These are phyloP conservation scores for Phenganax stokvisi DNA, from an alignment of 92 coral and sea anemone genomes.

Conservation along the genomic window DNA sequence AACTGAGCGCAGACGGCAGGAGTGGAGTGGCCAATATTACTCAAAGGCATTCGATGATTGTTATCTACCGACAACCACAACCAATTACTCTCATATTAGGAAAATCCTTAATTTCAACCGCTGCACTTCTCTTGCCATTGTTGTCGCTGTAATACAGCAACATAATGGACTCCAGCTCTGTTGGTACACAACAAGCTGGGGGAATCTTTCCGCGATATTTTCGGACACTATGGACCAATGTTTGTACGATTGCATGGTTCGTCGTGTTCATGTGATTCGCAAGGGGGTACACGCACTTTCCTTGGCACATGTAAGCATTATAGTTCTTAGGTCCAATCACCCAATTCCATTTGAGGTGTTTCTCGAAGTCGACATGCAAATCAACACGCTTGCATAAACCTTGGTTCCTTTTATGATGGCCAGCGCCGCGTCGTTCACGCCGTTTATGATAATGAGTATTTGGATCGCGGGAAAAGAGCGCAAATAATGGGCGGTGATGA, in stretches of 20 bases:
- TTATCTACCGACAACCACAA: conserved; percentile 78
- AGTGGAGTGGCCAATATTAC: too few relatives aligned
- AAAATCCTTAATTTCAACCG: conserved; percentile 61
- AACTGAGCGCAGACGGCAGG: too few relatives aligned
- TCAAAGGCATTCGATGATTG: neutral
- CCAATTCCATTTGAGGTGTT: conserved; percentile 83
- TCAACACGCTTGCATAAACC: conserved; percentile 62
- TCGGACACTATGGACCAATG: conserved; percentile 63
- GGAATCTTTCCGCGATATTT: conserved; percentile 54
- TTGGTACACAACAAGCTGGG: conserved; percentile 83
- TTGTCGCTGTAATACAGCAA: conserved; percentile 58
- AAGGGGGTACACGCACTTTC: conserved; percentile 78
- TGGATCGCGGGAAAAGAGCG: conserved; percentile 76
- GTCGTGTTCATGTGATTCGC: conserved; percentile 86
- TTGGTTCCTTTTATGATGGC: neutral
- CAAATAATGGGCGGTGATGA: conserved; percentile 69
- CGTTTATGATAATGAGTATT: conserved; percentile 59
- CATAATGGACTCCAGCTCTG: conserved; percentile 56
- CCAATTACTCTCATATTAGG: conserved; percentile 85
- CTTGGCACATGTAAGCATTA: conserved; percentile 68
- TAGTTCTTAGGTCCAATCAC: conserved; percentile 74
- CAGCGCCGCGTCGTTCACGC: conserved; percentile 57
- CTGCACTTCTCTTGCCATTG: neutral
- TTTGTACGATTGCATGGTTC: conserved; percentile 95
- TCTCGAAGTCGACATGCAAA: conserved; percentile 62